Evolutionary conservation across 2,113 vertebrate genomes (phyloP), one percentile per base, ranked within the genome.

Genomic region (Suricata suricatta): DNA sequence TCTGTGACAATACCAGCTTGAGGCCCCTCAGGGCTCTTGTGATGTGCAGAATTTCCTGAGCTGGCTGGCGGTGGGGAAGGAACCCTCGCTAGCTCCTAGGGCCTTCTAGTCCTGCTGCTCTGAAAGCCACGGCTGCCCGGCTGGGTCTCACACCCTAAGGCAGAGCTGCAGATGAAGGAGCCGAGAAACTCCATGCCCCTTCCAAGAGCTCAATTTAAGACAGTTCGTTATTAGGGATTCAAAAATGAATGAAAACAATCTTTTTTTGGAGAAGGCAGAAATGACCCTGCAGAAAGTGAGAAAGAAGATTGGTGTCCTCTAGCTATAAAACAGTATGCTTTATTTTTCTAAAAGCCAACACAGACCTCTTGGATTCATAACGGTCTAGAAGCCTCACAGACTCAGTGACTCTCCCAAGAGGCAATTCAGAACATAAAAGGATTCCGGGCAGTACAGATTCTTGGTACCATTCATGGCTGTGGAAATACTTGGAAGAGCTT

Each of bases 281-380:
- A 74, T 96, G 41, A 17, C 79, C 63, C 0, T 81, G 68, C n/a
- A 88, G 33, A 86, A 88, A 89, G 64, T 87, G 21, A 87, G 66
- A 10, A 33, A 87, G 66, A 13, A 35, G 33, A 52, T 88, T 31
- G 12, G 2, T 77, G 29, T 95, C 88, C 82, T 91, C n/a, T 87
- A 82, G 68, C 44, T 96, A 29, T 8, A 92, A 96, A 88, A 95
- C 31, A 94, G 27, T 33, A 41, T 27, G 41, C 21, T 35, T 92
- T 85, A 19, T 82, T 82, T 93, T 91, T 21, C 74, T 95, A 86
- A 96, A 96, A 89, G 31, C 72, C 72, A 89, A 50, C 71, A 19
- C 57, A 91, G 92, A 93, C 31, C 66, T 88, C 71, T 83, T 83
- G 25, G 52, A 82, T 92, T 96, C 31, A 35, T 89, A 89, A 72